A percentile compares a stretch with the other conserved stretches of the same genome.
Conservation (phyloP, 2,113 vertebrate genomes). For the Chaetops frenatus region DNA sequence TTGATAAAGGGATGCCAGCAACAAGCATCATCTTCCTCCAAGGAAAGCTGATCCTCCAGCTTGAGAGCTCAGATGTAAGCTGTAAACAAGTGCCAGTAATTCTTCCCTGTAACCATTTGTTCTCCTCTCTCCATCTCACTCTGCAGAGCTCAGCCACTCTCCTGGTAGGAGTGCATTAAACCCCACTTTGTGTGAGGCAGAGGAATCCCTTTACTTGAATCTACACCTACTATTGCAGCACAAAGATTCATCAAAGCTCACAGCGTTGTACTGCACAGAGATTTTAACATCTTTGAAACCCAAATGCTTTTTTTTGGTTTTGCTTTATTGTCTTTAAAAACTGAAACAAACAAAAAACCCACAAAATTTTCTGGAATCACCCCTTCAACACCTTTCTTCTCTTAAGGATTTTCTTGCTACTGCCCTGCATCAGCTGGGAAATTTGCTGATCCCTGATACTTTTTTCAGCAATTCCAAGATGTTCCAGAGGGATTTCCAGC, state of each 20-base stretch:
- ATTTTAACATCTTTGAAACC: rapidly evolving
- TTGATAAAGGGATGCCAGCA: background rate
- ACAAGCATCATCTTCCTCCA: background rate
- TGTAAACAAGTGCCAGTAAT: slow-evolving; percentile 22
- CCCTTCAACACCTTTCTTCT: background rate
- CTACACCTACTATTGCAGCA: background rate
- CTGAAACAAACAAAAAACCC: background rate
- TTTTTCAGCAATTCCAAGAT: background rate
- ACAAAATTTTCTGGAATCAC: too few relatives aligned
- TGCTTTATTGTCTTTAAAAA: background rate
- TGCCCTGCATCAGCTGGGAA: background rate
- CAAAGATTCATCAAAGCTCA: background rate
- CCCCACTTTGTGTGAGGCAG: rapidly evolving
- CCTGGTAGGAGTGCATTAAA: rapidly evolving
- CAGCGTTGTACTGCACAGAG: background rate
- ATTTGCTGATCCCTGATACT: rapidly evolving
- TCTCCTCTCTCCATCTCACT: background rate
- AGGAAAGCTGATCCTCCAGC: background rate
- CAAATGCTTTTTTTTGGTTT: rapidly evolving
- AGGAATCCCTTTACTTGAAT: background rate
- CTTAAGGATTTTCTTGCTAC: background rate
- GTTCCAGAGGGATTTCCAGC: background rate
- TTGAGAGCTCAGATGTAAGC: background rate
- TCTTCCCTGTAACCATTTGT: background rate
- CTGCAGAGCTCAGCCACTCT: background rate